Evolutionary conservation across 2,113 vertebrate genomes (phyloP), one percentile per base, ranked within the genome.

Genomic region (Verasper variegatus): DNA sequence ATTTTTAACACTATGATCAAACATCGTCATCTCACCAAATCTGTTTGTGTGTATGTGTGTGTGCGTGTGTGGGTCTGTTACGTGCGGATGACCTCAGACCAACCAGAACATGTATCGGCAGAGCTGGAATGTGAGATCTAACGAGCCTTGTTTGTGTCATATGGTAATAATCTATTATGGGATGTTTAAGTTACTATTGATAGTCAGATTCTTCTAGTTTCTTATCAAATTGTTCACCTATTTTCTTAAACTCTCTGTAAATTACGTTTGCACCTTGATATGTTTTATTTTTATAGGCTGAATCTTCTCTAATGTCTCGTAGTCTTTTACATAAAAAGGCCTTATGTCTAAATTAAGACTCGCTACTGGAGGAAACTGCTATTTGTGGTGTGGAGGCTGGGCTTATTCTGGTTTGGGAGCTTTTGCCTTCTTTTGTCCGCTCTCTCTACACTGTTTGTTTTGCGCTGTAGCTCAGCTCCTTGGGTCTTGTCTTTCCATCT

Each of bases 401-500:
- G 78, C 67, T 59, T 65, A 47, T 79, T 90, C 59, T 76, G 80
- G 66, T 71, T 67, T 47, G 71, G 83, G 88, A 89, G 86, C 80
- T 87, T 83, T 82, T 89, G 79, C 80, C 78, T 82, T 86, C 82
- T 86, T 61, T 71, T 76, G 73, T 83, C 67, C 65, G 68, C 77
- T 86, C 82, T 88, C 75, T 80, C 82, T 75, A 47, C 71, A 78
- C 77, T 83, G 54, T 58, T 60, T 71, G 45, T 80, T 81, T 84
- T 78, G 68, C 80, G 14, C 88, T 83, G 54, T 81, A 74, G 81
- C 78, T 78, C 78, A 77, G 81, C 79, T 87, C 81, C 76, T 90
- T 83, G 92, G 40, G 89, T 90, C 89, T 89, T 83, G 81, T 85
- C 79, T 91, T 87, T 92, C 91, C 83, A 85, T 74, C 91, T 90